A percentile compares a stretch with the other conserved stretches of the same genome.
Conservation (phyloP, 2,797 vertebrate species). For the Eidolon dupreanum region DNA sequence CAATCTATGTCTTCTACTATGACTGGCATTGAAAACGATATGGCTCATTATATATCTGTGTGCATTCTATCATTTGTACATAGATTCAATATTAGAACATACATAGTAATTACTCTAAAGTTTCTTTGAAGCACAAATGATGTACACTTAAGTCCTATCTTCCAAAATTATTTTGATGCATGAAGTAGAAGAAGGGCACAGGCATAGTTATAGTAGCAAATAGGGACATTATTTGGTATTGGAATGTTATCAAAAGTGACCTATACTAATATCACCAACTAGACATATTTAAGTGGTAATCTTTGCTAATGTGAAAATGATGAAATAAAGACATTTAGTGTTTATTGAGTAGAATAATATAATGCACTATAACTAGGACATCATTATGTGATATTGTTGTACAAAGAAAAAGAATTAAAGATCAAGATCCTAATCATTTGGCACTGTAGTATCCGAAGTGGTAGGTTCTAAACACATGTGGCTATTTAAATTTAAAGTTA, state of each 20-base stretch:
- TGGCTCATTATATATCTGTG: neutral
- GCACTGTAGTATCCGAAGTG: neutral
- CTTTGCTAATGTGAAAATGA: slow-evolving; percentile 26
- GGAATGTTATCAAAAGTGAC: neutral
- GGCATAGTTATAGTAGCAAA: neutral
- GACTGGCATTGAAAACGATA: neutral
- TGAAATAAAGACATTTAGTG: neutral
- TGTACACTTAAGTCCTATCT: neutral
- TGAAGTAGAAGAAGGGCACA: neutral
- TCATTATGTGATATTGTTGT: neutral
- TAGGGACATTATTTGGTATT: neutral
- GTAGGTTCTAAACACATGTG: neutral
- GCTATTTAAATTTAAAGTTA: neutral
- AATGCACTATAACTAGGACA: neutral
- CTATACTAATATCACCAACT: neutral
- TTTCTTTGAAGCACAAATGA: neutral
- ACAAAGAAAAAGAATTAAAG: neutral
- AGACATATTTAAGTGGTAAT: neutral
- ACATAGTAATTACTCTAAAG: neutral
- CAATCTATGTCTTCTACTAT: neutral
- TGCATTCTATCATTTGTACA: neutral
- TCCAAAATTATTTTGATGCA: neutral
- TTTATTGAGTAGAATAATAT: neutral
- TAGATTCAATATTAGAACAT: neutral
- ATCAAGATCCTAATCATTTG: neutral